These are phyloP conservation scores for Epistrophe eligans DNA, from an alignment of 2,888 invertebrate species.

Conservation along the genomic window DNA sequence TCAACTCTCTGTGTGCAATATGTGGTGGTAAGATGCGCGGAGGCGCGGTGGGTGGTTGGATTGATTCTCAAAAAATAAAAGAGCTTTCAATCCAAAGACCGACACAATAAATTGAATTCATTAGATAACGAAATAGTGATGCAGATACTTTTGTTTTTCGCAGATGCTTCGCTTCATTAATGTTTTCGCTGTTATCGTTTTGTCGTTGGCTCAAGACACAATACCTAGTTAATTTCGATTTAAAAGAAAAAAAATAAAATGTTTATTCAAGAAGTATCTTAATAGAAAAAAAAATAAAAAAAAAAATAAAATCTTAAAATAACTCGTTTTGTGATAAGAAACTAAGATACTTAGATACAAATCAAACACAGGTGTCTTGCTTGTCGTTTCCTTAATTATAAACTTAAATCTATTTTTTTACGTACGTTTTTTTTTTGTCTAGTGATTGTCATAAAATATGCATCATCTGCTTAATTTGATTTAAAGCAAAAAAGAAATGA, in stretches of 20 bases:
- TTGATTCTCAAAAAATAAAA: constrained; percentile 32
- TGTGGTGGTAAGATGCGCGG: background rate
- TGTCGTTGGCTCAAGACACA: background rate
- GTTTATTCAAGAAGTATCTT: constrained; percentile 17
- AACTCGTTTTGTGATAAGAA: background rate
- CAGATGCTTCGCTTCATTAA: constrained; percentile 60
- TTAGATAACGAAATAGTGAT: constrained; percentile 74
- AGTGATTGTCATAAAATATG: constrained; percentile 4
- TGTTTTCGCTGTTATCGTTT: constrained; percentile 35
- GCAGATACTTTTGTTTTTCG: constrained; percentile 74
- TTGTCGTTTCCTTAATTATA: background rate
- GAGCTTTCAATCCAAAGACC: constrained; percentile 65
- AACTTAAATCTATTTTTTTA: background rate
- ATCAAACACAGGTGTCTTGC: constrained; percentile 3
- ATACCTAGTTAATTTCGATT: constrained; percentile 25
- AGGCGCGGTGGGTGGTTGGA: background rate
- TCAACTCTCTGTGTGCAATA: constrained; percentile 4
- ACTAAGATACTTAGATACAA: constrained; percentile 32
- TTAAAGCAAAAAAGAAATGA: constrained; percentile 2
- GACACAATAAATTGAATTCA: constrained; percentile 62
- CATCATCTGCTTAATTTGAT: constrained; percentile 40
- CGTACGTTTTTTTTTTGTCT: background rate
- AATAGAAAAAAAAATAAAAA: background rate
- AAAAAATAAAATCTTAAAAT: background rate
- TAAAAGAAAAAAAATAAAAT: constrained; percentile 25